phyloP scores from a whole-genome alignment of 1,140 invertebrate species.

The Phthorimaea operculella region DNA sequence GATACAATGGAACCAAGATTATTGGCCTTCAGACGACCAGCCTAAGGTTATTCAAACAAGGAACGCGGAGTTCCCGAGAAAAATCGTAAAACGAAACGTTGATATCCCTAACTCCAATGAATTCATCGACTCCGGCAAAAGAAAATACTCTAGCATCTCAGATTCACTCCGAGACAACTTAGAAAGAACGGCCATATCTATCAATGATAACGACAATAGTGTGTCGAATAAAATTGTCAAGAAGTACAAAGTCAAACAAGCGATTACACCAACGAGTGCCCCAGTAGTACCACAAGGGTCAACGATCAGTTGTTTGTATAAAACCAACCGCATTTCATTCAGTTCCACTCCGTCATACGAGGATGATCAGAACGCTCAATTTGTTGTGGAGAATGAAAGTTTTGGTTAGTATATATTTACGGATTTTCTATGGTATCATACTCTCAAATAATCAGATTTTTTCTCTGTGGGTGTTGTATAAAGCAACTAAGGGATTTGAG shows the following conservation, averaged over 20 bases:
- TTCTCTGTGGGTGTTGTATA: no score
- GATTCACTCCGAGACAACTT: neutral
- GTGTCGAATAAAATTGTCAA: slow-evolving; percentile 27
- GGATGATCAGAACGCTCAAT: slow-evolving; percentile 44
- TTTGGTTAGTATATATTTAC: slow-evolving; percentile 37
- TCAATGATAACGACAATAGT: slow-evolving; percentile 13
- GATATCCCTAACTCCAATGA: slow-evolving; percentile 16
- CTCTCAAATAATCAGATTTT: no score
- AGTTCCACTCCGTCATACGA: slow-evolving; percentile 49
- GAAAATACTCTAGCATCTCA: neutral
- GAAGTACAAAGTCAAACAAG: slow-evolving; percentile 36
- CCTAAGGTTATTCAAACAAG: slow-evolving; percentile 37
- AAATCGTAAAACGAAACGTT: slow-evolving; percentile 12
- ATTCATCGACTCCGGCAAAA: slow-evolving; percentile 6
- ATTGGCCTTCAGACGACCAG: slow-evolving; percentile 45
- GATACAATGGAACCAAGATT: slow-evolving; percentile 46
- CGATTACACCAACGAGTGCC: slow-evolving; percentile 23
- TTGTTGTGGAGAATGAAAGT: slow-evolving; percentile 48
- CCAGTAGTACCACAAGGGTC: slow-evolving; percentile 25
- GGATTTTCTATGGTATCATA: no score
- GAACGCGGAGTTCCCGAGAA: slow-evolving; percentile 6
- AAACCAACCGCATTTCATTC: slow-evolving; percentile 41
- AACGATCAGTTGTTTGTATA: slow-evolving; percentile 48
- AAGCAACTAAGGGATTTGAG: no score
- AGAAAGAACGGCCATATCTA: neutral